These are phyloP conservation scores for Sphaerodactylus townsendi DNA, from an alignment of 2,113 vertebrate species.

Conservation along the genomic window DNA sequence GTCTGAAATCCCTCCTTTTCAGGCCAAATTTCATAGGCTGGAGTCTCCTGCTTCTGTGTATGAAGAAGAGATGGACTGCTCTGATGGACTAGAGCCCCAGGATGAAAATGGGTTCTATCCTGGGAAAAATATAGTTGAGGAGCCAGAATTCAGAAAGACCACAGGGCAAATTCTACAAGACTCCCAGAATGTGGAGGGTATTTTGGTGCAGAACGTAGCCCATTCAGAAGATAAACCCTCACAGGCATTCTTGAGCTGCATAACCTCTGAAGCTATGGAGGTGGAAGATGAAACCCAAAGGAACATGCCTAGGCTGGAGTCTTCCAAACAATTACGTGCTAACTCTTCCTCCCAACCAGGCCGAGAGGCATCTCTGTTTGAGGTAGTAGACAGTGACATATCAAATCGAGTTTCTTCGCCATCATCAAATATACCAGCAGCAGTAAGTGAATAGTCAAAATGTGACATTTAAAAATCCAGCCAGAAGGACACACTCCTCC, in stretches of 20 bases:
- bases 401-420: slow-evolving; percentile 62
- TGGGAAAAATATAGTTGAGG: slow-evolving; percentile 24
- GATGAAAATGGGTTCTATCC: slow-evolving; percentile 78
- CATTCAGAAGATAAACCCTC: slow-evolving; percentile 44
- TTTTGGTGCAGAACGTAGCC: slow-evolving; percentile 39
- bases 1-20: slow-evolving; percentile 90
- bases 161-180: slow-evolving; percentile 41
- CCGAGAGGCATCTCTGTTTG: slow-evolving; percentile 54
- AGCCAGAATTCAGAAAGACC: slow-evolving; percentile 16
- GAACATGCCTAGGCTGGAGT: slow-evolving; percentile 47
- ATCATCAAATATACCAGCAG: slow-evolving; percentile 59
- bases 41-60: slow-evolving; percentile 65
- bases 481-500: slow-evolving; percentile 26
- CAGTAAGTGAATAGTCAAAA: slow-evolving; percentile 58
- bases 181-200: slow-evolving; percentile 31
- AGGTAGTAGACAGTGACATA: slow-evolving; percentile 52
- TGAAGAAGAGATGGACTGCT: slow-evolving; percentile 92
- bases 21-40: slow-evolving; percentile 67
- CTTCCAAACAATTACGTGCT: slow-evolving; percentile 64
- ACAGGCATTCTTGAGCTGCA: slow-evolving; percentile 40
- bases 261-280: slow-evolving; percentile 81
- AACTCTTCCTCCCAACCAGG: slow-evolving; percentile 44
- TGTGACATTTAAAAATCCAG: slow-evolving; percentile 72
- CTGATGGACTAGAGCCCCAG: slow-evolving; percentile 71
- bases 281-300: slow-evolving; percentile 75